Evolutionary conservation across 92 coral and sea anemone species (phyloP).

Genomic region (Zoanthus sansibaricus): DNA sequence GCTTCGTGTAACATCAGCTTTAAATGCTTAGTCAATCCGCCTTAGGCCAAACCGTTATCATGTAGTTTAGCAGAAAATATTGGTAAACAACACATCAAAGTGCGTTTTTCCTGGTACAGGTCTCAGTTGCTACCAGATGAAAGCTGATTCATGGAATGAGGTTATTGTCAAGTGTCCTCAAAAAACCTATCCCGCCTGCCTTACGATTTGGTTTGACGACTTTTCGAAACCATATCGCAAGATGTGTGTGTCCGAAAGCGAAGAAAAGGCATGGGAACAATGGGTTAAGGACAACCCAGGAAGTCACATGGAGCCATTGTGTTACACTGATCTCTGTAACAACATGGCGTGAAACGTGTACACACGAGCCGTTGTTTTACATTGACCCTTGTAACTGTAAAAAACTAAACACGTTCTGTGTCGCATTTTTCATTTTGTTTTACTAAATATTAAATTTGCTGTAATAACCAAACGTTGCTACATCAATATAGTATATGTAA

Average conservation of each 20-base stretch:
- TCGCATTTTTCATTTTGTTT: too few relatives aligned
- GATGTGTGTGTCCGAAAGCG: slow-evolving; percentile 10
- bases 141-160: slow-evolving; percentile 3
- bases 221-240: slow-evolving; percentile 5
- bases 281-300: neutral
- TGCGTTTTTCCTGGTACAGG: neutral
- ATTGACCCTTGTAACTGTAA: neutral
- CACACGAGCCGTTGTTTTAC: slow-evolving; percentile 2
- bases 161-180: slow-evolving; percentile 7
- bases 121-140: slow-evolving; percentile 14
- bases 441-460: too few relatives aligned
- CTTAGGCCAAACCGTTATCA: too few relatives aligned
- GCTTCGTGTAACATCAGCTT: too few relatives aligned
- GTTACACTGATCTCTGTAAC: slow-evolving; percentile 28
- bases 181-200: slow-evolving; percentile 1
- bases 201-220: slow-evolving; percentile 29
- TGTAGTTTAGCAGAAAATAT: neutral
- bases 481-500: too few relatives aligned
- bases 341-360: neutral
- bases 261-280: neutral
- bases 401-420: neutral
- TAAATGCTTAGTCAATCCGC: too few relatives aligned
- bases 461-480: too few relatives aligned
- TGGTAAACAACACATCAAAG: neutral
- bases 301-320: slow-evolving; percentile 32